Conservation (phyloP, 2,113 vertebrate species). For the Istiophorus platypterus region DNA sequence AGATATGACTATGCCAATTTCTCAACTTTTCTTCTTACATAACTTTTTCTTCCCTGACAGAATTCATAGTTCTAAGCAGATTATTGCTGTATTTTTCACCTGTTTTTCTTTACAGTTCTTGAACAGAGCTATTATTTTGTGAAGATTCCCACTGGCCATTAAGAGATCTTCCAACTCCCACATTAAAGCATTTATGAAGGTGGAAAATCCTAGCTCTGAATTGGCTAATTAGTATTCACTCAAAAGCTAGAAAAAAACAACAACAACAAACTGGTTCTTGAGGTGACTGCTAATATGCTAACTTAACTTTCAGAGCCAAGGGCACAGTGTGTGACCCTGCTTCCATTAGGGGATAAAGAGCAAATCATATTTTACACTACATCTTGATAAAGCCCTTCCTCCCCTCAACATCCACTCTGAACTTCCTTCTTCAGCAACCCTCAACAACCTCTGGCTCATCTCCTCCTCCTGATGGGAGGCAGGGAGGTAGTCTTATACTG, state of each 20-base stretch:
- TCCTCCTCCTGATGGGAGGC: conserved; percentile 33
- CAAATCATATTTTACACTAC: conserved; percentile 49
- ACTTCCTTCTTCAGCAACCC: conserved; percentile 42
- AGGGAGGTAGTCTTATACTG: conserved; percentile 28
- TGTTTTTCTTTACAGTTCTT: conserved; percentile 7
- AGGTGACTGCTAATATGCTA: conserved; percentile 61
- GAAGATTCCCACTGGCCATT: conserved; percentile 2
- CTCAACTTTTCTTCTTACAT: conserved; percentile 31
- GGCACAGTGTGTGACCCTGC: conserved; percentile 38
- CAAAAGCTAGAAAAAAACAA: conserved; percentile 18
- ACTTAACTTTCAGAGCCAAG: conserved; percentile 51
- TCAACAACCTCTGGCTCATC: conserved; percentile 38
- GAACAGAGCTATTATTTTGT: neutral
- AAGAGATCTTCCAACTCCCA: conserved; percentile 6
- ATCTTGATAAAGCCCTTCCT: conserved; percentile 64
- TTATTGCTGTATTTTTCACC: conserved; percentile 12
- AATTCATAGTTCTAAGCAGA: neutral
- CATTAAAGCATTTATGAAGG: conserved; percentile 32
- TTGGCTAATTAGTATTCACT: conserved; percentile 51
- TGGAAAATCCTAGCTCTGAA: conserved; percentile 42
- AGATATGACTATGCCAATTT: neutral
- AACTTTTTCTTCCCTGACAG: neutral
- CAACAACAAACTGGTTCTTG: conserved; percentile 22
- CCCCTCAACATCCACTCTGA: conserved; percentile 42
- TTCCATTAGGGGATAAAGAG: conserved; percentile 43